Evolutionary conservation across 2,113 vertebrate species (phyloP).

Genomic region (Ochotona curzoniae): DNA sequence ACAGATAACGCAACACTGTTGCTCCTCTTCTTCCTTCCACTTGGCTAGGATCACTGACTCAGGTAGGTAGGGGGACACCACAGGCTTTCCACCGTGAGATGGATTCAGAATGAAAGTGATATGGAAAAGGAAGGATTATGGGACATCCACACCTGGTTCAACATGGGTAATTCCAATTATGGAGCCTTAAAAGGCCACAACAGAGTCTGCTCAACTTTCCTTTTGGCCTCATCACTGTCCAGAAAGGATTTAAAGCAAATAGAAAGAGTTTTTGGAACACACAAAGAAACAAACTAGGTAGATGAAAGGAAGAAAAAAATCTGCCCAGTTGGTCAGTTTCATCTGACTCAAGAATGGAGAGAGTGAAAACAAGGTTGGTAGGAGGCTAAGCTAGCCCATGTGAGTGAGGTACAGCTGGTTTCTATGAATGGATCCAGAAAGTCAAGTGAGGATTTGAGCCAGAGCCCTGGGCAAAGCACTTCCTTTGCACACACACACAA

Average conservation of each 20-base stretch:
- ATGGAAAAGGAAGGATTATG: constrained; percentile 40
- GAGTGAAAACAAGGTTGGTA: neutral
- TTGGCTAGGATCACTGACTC: constrained; percentile 35
- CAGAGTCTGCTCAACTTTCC: constrained; percentile 35
- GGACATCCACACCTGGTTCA: neutral
- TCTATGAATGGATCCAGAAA: neutral
- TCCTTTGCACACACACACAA: neutral
- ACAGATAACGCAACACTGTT: constrained; percentile 4
- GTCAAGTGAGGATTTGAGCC: neutral
- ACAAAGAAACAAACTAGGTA: neutral
- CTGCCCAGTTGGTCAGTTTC: neutral
- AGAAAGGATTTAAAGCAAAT: neutral
- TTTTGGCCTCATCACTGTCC: constrained; percentile 20
- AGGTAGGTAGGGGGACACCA: neutral
- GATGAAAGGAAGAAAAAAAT: neutral
- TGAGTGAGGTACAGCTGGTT: neutral
- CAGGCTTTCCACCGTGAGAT: constrained; percentile 61
- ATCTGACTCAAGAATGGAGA: neutral
- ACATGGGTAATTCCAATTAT: constrained; percentile 10
- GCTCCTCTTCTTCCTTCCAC: constrained; percentile 48
- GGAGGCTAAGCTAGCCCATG: neutral
- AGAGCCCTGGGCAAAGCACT: neutral
- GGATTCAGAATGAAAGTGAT: constrained; percentile 70
- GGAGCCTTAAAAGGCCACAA: constrained; percentile 28
- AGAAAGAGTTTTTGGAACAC: neutral